These are phyloP conservation scores for Aphaenogaster floridana DNA, from an alignment of 1,140 invertebrate genomes.

Conservation along the genomic window DNA sequence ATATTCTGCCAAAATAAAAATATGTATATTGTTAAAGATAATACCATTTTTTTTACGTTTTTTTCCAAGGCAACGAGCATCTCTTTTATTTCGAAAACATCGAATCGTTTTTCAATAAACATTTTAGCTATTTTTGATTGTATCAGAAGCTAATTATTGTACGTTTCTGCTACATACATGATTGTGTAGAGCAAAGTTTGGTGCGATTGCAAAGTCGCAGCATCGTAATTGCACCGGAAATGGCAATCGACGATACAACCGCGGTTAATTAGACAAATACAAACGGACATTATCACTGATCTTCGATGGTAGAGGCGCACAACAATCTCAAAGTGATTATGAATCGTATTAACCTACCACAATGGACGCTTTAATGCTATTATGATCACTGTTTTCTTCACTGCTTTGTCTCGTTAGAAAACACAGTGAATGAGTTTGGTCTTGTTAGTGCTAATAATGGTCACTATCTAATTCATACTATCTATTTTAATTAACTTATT, in stretches of 20 bases:
- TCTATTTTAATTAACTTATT: background rate
- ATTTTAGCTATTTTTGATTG: background rate
- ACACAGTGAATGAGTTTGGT: slow-evolving; percentile 13
- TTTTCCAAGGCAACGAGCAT: background rate
- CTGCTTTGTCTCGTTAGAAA: slow-evolving; percentile 55
- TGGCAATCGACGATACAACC: slow-evolving; percentile 56
- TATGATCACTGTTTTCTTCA: slow-evolving; percentile 62
- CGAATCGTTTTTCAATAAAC: slow-evolving; percentile 8
- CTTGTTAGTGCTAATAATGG: background rate
- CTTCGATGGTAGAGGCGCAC: slow-evolving; percentile 12
- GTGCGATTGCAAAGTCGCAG: slow-evolving; percentile 37
- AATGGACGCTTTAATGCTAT: slow-evolving; percentile 68
- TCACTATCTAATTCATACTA: background rate
- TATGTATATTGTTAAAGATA: background rate
- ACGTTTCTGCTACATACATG: slow-evolving; percentile 19
- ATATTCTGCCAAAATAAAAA: background rate
- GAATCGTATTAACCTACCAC: slow-evolving; percentile 67
- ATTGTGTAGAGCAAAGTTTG: slow-evolving; percentile 1
- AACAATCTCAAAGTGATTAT: slow-evolving; percentile 72
- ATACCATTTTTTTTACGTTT: background rate
- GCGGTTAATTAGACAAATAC: slow-evolving; percentile 73
- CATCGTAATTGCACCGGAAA: slow-evolving; percentile 53
- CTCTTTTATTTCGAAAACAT: background rate
- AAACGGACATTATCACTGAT: slow-evolving; percentile 70
- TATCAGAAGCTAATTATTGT: slow-evolving; percentile 29